These are phyloP conservation scores for Drosophila acutilabella DNA, from an alignment of 2,888 invertebrate species.

Conservation along the genomic window DNA sequence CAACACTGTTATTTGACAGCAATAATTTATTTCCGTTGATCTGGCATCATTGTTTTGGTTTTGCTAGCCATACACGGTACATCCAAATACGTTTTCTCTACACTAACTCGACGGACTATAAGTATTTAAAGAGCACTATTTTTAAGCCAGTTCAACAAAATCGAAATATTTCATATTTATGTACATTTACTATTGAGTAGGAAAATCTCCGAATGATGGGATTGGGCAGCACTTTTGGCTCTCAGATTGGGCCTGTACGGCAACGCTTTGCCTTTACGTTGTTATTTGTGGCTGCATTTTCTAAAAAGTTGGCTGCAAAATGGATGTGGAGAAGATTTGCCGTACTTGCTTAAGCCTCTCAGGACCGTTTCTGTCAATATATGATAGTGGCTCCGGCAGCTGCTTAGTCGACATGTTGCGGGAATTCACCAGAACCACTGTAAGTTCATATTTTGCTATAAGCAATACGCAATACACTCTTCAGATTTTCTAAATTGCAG, in stretches of 20 bases:
- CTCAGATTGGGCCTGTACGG: slow-evolving; percentile 9
- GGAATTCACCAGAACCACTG: slow-evolving; percentile 74
- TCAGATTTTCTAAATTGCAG: slow-evolving; percentile 50
- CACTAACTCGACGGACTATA: too few relatives aligned
- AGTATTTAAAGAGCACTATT: too few relatives aligned
- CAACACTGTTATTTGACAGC: slow-evolving; percentile 6
- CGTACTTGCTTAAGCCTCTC: slow-evolving; percentile 82
- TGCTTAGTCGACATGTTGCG: slow-evolving; percentile 82
- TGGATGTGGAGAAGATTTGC: slow-evolving; percentile 83
- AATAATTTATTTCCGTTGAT: slow-evolving; percentile 1
- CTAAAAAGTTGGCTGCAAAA: slow-evolving; percentile 28
- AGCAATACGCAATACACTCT: background rate
- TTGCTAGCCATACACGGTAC: background rate
- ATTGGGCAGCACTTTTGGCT: slow-evolving; percentile 22
- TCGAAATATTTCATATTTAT: too few relatives aligned
- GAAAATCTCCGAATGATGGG: background rate
- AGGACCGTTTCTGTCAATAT: slow-evolving; percentile 82
- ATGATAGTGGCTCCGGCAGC: slow-evolving; percentile 70
- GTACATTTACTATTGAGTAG: background rate
- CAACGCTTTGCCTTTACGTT: slow-evolving; percentile 29
- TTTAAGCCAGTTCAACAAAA: too few relatives aligned
- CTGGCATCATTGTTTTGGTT: slow-evolving; percentile 18
- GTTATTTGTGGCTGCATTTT: slow-evolving; percentile 47
- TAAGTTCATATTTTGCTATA: slow-evolving; percentile 36
- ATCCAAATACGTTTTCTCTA: too few relatives aligned